phyloP scores from a whole-genome alignment of 2,888 invertebrate genomes.

The Erpobdella octoculata region DNA sequence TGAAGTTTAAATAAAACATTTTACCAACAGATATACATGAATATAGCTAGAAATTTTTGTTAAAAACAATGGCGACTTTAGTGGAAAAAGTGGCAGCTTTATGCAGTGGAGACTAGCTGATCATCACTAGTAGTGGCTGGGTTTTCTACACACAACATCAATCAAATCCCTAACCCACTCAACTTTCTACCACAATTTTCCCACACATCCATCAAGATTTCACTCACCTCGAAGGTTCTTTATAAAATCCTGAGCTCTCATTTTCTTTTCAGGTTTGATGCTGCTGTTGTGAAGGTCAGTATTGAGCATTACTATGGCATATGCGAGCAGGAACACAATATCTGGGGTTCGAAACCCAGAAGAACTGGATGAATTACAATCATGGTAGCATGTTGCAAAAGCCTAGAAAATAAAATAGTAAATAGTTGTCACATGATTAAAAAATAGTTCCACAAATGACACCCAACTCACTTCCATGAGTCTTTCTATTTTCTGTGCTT shows the following conservation, averaged over 20 bases:
- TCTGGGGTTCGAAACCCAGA: slow-evolving; percentile 58
- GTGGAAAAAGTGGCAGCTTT: too few species aligned
- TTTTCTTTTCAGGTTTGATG: slow-evolving; percentile 77
- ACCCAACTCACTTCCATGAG: slow-evolving; percentile 68
- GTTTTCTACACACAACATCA: neutral
- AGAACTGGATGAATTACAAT: slow-evolving; percentile 84
- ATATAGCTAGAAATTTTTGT: too few species aligned
- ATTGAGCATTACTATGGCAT: slow-evolving; percentile 95
- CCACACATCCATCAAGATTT: neutral
- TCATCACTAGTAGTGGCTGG: too few species aligned
- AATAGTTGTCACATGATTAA: neutral
- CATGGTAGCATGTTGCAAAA: slow-evolving; percentile 84
- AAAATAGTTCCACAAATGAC: neutral
- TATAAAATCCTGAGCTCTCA: slow-evolving; percentile 91
- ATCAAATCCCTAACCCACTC: neutral
- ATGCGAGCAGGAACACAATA: slow-evolving; percentile 67
- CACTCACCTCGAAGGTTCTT: slow-evolving; percentile 73
- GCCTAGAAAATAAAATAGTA: slow-evolving; percentile 40
- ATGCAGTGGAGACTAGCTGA: too few species aligned
- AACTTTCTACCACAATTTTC: neutral
- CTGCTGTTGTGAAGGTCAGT: slow-evolving; percentile 94
- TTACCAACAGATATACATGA: too few species aligned
- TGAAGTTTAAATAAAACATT: too few species aligned
- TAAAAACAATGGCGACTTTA: too few species aligned
- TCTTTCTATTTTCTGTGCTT: slow-evolving; percentile 92